These are phyloP conservation scores for Metridium senile DNA, from an alignment of 92 coral and sea anemone genomes.

Conservation along the genomic window DNA sequence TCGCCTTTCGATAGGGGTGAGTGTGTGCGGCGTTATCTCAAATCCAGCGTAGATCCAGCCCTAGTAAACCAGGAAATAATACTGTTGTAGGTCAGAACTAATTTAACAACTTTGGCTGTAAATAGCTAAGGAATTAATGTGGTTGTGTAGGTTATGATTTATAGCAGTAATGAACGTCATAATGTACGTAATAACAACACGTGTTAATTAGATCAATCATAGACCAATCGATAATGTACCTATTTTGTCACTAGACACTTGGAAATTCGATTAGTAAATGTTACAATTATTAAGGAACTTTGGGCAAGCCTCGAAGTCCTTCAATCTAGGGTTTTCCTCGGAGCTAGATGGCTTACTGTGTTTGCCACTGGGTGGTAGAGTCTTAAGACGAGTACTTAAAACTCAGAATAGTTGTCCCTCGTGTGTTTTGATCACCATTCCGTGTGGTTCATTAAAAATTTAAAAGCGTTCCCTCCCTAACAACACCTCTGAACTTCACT, in stretches of 20 bases:
- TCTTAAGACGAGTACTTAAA: background rate
- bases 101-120: slow-evolving; percentile 4
- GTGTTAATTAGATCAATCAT: slow-evolving; percentile 23
- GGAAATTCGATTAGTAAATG: background rate
- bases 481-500: background rate
- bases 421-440: background rate
- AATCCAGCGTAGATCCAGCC: background rate
- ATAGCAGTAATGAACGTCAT: slow-evolving; percentile 2
- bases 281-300: background rate
- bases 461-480: background rate
- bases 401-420: background rate
- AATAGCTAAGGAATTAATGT: slow-evolving; percentile 2
- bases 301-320: background rate
- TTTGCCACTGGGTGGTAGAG: slow-evolving; percentile 8
- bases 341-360: slow-evolving; percentile 2
- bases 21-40: background rate
- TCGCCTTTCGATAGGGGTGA: background rate
- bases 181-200: slow-evolving; percentile 7
- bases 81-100: slow-evolving; percentile 8
- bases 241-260: background rate
- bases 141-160: background rate
- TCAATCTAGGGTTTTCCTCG: slow-evolving; percentile 10
- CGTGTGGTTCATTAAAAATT: slow-evolving; percentile 13
- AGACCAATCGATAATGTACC: background rate
- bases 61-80: slow-evolving; percentile 14